These are phyloP conservation scores for Daktulosphaira vitifoliae DNA, from an alignment of 1,140 invertebrate genomes.

Conservation along the genomic window DNA sequence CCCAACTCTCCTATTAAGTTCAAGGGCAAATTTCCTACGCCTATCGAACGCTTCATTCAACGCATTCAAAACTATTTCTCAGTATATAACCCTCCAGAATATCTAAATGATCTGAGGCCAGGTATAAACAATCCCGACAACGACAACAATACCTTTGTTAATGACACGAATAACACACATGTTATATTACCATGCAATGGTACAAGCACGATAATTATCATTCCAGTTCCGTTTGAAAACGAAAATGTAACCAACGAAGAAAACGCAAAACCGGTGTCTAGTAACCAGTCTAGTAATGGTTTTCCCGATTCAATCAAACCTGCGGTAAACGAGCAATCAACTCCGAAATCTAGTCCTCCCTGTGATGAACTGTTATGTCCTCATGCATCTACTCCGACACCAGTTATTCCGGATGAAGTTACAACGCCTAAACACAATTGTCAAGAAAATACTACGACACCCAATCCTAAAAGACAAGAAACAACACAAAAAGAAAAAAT, in stretches of 20 bases:
- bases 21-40: conserved; percentile 37
- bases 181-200: conserved; percentile 10
- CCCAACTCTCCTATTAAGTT: conserved; percentile 4
- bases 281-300: no score
- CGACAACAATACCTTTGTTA: background rate
- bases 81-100: conserved; percentile 39
- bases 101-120: conserved; percentile 30
- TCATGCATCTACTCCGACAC: background rate
- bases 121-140: conserved; percentile 8
- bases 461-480: background rate
- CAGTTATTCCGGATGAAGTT: background rate
- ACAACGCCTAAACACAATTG: background rate
- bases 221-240: conserved; percentile 11
- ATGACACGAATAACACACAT: background rate
- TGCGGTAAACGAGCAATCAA: background rate
- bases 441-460: background rate
- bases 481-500: background rate
- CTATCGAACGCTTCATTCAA: conserved; percentile 40
- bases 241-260: background rate
- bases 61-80: conserved; percentile 41
- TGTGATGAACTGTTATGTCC: background rate
- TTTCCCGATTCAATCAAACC: no score
- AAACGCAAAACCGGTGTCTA: background rate
- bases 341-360: no score
- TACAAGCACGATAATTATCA: conserved; percentile 24